Evolutionary conservation across 1,140 invertebrate species (phyloP).

Genomic region (Maniola jurtina): DNA sequence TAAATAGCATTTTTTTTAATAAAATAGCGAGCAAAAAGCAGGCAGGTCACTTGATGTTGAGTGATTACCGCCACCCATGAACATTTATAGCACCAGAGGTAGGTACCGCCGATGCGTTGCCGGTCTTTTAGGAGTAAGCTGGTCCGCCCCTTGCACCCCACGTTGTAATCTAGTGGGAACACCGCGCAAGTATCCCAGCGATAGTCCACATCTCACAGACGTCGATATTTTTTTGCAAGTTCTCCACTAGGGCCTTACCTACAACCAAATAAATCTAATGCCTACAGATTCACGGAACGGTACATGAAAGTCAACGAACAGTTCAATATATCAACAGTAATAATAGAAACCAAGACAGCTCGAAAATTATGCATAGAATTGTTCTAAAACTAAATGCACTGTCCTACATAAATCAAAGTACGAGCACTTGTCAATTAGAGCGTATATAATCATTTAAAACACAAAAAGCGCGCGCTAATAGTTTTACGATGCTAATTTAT

Average conservation of each 20-base stretch:
- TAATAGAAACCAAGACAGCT: slow-evolving; percentile 10
- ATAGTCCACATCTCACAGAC: no score
- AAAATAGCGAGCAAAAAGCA: no score
- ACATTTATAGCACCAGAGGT: no score
- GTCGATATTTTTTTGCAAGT: no score
- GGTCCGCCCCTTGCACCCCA: no score
- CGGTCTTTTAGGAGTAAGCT: no score
- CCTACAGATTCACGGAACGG: not conserved
- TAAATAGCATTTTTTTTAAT: no score
- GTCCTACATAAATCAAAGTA: slow-evolving; percentile 20
- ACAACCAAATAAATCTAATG: not conserved
- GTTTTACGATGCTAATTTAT: slow-evolving; percentile 53
- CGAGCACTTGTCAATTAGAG: slow-evolving; percentile 31
- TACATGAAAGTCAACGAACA: not conserved
- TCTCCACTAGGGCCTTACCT: not conserved
- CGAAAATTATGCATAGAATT: slow-evolving; percentile 19
- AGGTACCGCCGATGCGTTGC: no score
- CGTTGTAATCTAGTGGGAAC: no score
- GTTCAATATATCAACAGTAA: slow-evolving; percentile 5
- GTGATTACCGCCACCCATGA: no score
- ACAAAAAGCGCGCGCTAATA: slow-evolving; percentile 47
- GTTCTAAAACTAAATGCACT: slow-evolving; percentile 10
- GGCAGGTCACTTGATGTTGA: no score
- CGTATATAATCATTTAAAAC: slow-evolving; percentile 30
- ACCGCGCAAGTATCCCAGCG: no score